Percentiles rank a stretch among this genome's conserved stretches.
phyloP scores from a whole-genome alignment of 1,140 invertebrate species.

The Steinernema feltiae region DNA sequence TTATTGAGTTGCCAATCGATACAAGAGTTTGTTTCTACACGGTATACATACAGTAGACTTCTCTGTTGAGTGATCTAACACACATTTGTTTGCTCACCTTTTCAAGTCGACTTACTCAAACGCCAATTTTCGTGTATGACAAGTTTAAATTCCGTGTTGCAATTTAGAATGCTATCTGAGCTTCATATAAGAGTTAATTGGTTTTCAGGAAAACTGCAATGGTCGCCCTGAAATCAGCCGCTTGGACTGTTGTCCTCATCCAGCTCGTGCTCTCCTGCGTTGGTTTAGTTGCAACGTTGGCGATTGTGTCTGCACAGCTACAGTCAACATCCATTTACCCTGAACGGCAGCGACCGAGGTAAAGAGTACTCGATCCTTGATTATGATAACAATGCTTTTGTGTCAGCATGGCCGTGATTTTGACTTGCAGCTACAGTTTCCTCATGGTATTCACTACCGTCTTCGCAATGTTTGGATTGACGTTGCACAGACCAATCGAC shows the following conservation, averaged over 20 bases:
- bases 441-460: background rate
- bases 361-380: background rate
- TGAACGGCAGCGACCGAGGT: background rate
- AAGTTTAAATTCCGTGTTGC: too few species aligned
- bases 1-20: too few species aligned
- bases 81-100: slow-evolving; percentile 12
- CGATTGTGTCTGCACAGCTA: background rate
- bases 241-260: background rate
- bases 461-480: background rate
- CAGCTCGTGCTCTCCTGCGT: background rate
- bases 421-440: slow-evolving; percentile 3
- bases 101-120: too few species aligned
- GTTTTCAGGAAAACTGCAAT: background rate
- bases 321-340: background rate
- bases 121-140: too few species aligned
- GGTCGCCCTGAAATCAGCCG: background rate
- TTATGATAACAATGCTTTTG: background rate
- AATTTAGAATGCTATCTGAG: too few species aligned
- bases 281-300: background rate
- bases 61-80: too few species aligned
- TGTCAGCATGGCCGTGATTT: background rate
- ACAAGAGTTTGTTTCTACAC: too few species aligned
- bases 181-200: too few species aligned
- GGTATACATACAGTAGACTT: too few species aligned
- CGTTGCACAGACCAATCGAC: background rate